phyloP scores from a whole-genome alignment of 2,888 invertebrate species.

The Blastobasis adustella region DNA sequence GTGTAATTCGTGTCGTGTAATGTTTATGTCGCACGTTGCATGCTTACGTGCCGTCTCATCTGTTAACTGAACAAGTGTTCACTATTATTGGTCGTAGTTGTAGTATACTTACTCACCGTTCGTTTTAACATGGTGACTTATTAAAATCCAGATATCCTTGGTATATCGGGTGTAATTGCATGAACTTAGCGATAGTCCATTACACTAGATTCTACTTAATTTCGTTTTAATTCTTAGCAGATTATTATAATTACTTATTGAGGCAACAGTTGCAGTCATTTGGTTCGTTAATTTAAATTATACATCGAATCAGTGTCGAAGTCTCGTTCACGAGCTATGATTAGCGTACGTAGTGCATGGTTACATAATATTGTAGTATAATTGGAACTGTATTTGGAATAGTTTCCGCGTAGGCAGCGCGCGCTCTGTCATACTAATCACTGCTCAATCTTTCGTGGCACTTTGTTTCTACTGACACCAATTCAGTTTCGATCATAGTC shows the following conservation, averaged over 20 bases:
- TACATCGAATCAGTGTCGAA: background rate
- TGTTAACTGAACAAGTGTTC: slow-evolving; percentile 25
- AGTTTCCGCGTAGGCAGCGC: no score
- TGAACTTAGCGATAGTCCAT: slow-evolving; percentile 51
- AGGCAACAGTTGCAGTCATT: background rate
- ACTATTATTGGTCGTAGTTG: slow-evolving; percentile 31
- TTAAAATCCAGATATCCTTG: slow-evolving; percentile 27
- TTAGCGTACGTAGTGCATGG: no score
- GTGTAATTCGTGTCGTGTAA: slow-evolving; percentile 25
- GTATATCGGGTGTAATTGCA: slow-evolving; percentile 44
- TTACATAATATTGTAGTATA: no score
- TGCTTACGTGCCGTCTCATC: slow-evolving; percentile 35
- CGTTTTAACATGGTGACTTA: slow-evolving; percentile 24
- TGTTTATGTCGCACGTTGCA: slow-evolving; percentile 32
- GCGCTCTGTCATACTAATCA: no score
- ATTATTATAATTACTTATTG: no score
- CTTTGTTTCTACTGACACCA: no score
- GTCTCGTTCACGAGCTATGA: no score
- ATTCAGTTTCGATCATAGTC: no score
- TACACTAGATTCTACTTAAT: slow-evolving; percentile 19
- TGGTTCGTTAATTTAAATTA: slow-evolving; percentile 4
- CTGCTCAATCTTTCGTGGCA: no score
- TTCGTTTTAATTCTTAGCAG: background rate
- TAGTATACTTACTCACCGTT: slow-evolving; percentile 29
- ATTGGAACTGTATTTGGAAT: no score